phyloP scores from a whole-genome alignment of 2,888 invertebrate genomes.

The Drosophila colorata region DNA sequence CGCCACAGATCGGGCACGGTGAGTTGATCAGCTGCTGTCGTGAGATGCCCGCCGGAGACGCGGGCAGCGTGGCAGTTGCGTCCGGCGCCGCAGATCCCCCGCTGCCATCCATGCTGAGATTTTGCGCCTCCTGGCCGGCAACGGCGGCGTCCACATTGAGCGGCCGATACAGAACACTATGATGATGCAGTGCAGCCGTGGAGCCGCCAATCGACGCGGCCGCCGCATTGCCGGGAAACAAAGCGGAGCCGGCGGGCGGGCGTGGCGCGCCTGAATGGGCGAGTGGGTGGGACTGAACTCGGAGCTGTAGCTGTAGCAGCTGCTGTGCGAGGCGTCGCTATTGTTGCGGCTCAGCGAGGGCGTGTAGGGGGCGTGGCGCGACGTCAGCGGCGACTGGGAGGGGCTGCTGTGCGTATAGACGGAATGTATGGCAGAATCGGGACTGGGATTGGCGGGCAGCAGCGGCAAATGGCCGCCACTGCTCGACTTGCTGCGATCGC shows the following conservation, averaged over 20 bases:
- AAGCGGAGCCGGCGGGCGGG: conserved; percentile 68
- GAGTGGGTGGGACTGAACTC: conserved; percentile 94
- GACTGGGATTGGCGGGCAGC: conserved; percentile 93
- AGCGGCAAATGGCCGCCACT: conserved; percentile 86
- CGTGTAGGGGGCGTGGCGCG: conserved; percentile 92
- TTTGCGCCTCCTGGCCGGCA: conserved; percentile 69
- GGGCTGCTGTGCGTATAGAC: conserved; percentile 93
- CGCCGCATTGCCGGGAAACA: conserved; percentile 63
- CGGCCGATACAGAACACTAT: conserved; percentile 86
- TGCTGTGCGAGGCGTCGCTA: conserved; percentile 95
- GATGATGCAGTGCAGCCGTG: conserved; percentile 85
- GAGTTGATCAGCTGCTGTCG: conserved; percentile 96
- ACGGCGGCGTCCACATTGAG: conserved; percentile 69
- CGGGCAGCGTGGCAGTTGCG: conserved; percentile 74
- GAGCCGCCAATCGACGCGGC: conserved; percentile 1
- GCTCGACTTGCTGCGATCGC: conserved; percentile 87
- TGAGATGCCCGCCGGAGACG: conserved; percentile 91
- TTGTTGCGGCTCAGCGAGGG: conserved; percentile 95
- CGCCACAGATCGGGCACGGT: conserved; percentile 97
- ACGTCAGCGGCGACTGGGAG: conserved; percentile 94
- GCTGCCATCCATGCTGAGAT: conserved; percentile 77
- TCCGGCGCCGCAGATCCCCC: conserved; percentile 35
- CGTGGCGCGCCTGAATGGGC: conserved; percentile 91
- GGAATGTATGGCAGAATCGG: conserved; percentile 95
- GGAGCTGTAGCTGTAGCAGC: conserved; percentile 94